Base-by-base conservation (phyloP, 2,888 invertebrate genomes). In the Habroteleia sp. region DNA sequence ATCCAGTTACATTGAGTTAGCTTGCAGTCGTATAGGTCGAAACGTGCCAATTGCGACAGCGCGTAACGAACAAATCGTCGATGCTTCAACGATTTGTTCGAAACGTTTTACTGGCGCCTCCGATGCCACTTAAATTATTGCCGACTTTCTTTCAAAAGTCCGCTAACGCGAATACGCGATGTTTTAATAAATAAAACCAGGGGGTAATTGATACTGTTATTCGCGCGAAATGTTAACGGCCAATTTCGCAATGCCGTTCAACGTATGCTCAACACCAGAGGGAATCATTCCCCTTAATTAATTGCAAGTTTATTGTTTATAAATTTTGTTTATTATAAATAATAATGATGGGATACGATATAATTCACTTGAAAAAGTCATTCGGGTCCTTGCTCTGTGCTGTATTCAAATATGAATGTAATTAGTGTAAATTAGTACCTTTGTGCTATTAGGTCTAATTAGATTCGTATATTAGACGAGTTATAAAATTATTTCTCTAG, bases 41-140 rank as follows among this genome's bases (percentile, higher is more conserved):
- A 66, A 74, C 74, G 74, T 66, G 74, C 62, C 68, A 66, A 74
- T 68, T 74, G 76, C 66, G 62, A 72, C 71, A 66, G 62, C 62
- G 54, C 71, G 46, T 75, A 74, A 63, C 60, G 63, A 76, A 76
- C 56, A 65, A 73, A 74, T 74, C 69, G 65, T 69, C 62, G 73
- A 68, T 48, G 62, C 68, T 63, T 68, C 52, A 58, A 31, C 63
- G 50, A 63, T 72, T 72, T 56, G 50, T 72, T 72, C 63, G 35
- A 11, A 63, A 23, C 48, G 29, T 56, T 73, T 73, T 65, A 76
- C 62, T 58, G 72, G 66, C 72, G 72, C 72, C 76, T 68, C 62
- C 39, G 56, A 71, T 52, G 31, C 46, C 58, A 60, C 69, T 71
- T 54, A 60, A 65, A 58, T 72, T 76, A 76, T 76, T 42, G 50